Evolutionary conservation across 2,888 invertebrate genomes (phyloP), one percentile per base, ranked within the genome.

Genomic region (Aleiodes alternator): DNA sequence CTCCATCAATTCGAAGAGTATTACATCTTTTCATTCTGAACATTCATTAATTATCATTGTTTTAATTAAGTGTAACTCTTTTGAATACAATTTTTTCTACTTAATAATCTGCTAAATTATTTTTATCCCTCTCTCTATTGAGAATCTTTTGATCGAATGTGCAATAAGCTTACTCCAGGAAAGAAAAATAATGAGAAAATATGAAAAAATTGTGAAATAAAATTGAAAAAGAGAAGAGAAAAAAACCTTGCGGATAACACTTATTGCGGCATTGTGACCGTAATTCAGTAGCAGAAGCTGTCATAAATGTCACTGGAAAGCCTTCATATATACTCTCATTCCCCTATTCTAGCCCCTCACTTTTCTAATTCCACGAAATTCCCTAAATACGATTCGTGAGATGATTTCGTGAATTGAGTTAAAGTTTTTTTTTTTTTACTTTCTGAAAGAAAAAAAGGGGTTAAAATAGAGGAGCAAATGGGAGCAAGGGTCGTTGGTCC

Each of bases 251-350:
- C 55, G 23, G 48, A 82, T 84, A 86, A 84, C 86, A 84, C 85
- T 87, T 88, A 87, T 88, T 87, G 84, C 87, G 83, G 87, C 86
- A 88, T 88, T 87, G 87, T 84, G 86, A 87, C 85, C 87, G 86
- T 88, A 88, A 88, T 84, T 88, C 86, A 87, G 85, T 73, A 78
- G 77, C 82, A 81, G 81, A 77, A 78, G 81, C 81, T 82, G 85
- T 88, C 88, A 86, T 88, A 88, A 88, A 88, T 82, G 88, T 85
- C 85, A 81, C 82, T 81, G 75, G 77, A 76, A 78, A 75, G 72
- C 70, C 77, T 79, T 80, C 29, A 48, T 64, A 38, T 38, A 64
- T 78, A 66, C 23, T 59, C 73, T 69, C 68, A 73, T 72, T 53
- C 76, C 56, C 29, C 66, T 57, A 61, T 66, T 55, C 74, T 51